A percentile compares a stretch with the other conserved stretches of the same genome.
These are phyloP conservation scores for Gopherus flavomarginatus DNA, from an alignment of 2,113 vertebrate species.

Conservation along the genomic window DNA sequence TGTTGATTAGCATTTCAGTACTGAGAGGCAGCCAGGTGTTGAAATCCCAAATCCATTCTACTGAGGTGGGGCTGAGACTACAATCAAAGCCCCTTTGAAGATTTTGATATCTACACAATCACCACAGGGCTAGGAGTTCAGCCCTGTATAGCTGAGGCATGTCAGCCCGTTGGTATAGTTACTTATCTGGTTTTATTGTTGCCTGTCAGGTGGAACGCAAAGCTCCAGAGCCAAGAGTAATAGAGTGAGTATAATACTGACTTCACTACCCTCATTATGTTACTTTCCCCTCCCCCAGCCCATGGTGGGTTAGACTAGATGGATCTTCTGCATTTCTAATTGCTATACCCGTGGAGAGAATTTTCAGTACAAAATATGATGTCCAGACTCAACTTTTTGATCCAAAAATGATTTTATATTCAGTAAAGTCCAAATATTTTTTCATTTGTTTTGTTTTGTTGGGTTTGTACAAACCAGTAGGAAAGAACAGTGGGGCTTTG, in stretches of 20 bases:
- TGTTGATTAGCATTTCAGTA: neutral
- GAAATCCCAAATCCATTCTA: neutral
- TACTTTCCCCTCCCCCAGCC: fast-evolving
- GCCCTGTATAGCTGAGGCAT: neutral
- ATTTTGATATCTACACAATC: neutral
- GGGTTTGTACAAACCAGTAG: neutral
- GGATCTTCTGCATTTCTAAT: neutral
- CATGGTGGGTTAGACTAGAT: neutral
- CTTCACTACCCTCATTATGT: fast-evolving
- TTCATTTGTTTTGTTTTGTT: neutral
- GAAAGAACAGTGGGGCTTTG: fast-evolving
- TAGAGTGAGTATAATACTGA: conserved; percentile 86
- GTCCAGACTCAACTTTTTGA: neutral
- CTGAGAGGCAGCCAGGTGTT: neutral
- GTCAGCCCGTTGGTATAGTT: neutral
- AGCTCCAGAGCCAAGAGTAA: conserved; percentile 84
- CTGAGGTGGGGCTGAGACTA: neutral
- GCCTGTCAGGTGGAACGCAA: conserved; percentile 81
- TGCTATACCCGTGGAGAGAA: neutral
- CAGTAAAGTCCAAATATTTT: neutral
- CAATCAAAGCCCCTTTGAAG: neutral
- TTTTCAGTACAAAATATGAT: neutral
- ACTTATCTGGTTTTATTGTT: neutral
- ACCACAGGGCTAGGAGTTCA: neutral
- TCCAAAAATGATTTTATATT: neutral